These are phyloP conservation scores for Neuroterus valhalla DNA, from an alignment of 1,140 invertebrate species.

Conservation along the genomic window DNA sequence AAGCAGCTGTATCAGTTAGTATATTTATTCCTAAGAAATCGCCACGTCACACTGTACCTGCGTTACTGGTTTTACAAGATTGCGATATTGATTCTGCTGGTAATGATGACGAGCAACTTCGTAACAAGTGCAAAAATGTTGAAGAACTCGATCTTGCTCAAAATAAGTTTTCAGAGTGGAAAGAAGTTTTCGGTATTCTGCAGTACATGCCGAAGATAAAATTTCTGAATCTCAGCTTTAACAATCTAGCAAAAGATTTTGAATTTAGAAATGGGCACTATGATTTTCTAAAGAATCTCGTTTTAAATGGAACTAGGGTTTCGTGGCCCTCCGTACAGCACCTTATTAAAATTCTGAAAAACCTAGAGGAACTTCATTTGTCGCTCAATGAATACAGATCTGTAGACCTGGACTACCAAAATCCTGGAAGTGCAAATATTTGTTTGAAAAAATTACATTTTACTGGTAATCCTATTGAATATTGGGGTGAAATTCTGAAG, in stretches of 20 bases:
- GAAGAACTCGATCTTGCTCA: slow-evolving; percentile 93
- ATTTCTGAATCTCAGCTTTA: slow-evolving; percentile 94
- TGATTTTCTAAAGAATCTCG: slow-evolving; percentile 83
- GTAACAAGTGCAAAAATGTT: slow-evolving; percentile 88
- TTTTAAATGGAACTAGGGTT: slow-evolving; percentile 90
- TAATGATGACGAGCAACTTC: slow-evolving; percentile 82
- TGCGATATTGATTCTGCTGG: slow-evolving; percentile 91
- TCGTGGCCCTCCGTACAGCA: slow-evolving; percentile 88
- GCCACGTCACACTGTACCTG: slow-evolving; percentile 85
- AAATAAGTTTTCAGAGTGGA: slow-evolving; percentile 90
- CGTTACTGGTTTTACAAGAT: slow-evolving; percentile 90
- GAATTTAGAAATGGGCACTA: slow-evolving; percentile 75
- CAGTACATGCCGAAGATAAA: slow-evolving; percentile 90
- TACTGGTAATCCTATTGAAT: slow-evolving; percentile 86
- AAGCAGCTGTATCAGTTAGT: slow-evolving; percentile 80
- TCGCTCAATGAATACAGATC: slow-evolving; percentile 90
- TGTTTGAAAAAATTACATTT: slow-evolving; percentile 87
- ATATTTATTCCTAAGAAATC: slow-evolving; percentile 89
- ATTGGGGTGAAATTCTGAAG: slow-evolving; percentile 88
- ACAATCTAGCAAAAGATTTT: slow-evolving; percentile 83
- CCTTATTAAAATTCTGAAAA: slow-evolving; percentile 83
- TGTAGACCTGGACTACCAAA: slow-evolving; percentile 78
- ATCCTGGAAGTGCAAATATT: slow-evolving; percentile 74
- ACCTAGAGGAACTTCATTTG: slow-evolving; percentile 91
- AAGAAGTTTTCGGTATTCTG: slow-evolving; percentile 90